Percentiles rank a stretch among this genome's conserved stretches.
These are phyloP conservation scores for Dysmachus trigonus DNA, from an alignment of 2,888 invertebrate genomes.

Conservation along the genomic window DNA sequence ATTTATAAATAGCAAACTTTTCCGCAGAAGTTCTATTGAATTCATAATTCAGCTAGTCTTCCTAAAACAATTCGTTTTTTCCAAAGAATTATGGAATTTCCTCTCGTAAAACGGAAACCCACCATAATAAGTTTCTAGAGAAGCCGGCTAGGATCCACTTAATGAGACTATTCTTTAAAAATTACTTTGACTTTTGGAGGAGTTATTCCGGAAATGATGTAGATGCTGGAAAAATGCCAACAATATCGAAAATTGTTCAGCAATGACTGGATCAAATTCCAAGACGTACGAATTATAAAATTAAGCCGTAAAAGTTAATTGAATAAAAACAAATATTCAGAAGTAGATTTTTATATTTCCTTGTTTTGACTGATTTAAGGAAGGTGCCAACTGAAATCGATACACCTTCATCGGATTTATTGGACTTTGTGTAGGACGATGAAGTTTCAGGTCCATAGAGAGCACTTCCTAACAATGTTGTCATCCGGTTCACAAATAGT, in stretches of 20 bases:
- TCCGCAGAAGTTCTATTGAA: too few species aligned
- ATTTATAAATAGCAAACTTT: background rate
- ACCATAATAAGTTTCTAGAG: background rate
- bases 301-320: background rate
- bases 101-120: background rate
- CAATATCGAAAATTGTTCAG: background rate
- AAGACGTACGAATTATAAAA: background rate
- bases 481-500: conserved; percentile 8
- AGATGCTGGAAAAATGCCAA: background rate
- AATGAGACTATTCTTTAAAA: conserved; percentile 20
- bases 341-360: background rate
- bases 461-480: conserved; percentile 1
- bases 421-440: background rate
- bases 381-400: background rate
- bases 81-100: conserved; percentile 11
- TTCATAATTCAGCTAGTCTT: background rate
- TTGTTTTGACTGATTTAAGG: background rate
- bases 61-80: background rate
- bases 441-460: background rate
- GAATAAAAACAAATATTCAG: background rate
- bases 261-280: background rate
- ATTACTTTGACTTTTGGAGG: background rate
- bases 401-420: background rate
- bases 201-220: background rate
- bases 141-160: background rate